Evolutionary conservation across 2,888 invertebrate genomes (phyloP), one percentile per base, ranked within the genome.

Genomic region (Cephus sareptanus): DNA sequence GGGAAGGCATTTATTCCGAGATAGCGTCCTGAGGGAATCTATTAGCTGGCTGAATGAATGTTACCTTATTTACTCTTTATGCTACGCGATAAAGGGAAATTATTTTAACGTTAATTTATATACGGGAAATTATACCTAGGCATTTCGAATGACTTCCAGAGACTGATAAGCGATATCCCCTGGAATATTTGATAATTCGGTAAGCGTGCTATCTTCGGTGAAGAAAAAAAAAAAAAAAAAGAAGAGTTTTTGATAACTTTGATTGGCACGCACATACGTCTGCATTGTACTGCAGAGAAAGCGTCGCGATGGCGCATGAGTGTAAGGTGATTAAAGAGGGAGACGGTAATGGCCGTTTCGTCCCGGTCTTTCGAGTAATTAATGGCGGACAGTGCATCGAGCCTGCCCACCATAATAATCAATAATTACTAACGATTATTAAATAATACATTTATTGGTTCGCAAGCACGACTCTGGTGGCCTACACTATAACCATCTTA

Each of bases 341-440:
- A 81, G 80, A 74, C 83, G 82, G 84, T 87, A 87, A 86, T 85
- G 86, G 87, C 84, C 81, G 80, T 88, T 87, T 86, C 84, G 85
- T 82, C 84, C 83, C 84, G 81, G 85, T 86, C 83, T 81, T 84
- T 80, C 81, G 74, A 82, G 84, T 87, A 89, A 88, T 90, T 87
- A 89, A 89, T 87, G 85, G 84, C 86, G 82, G 79, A 81, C 81
- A 83, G 81, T 82, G 78, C 79, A 82, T 75, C 83, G 80, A 79
- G 83, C 85, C 76, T 82, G 83, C 84, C 81, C 81, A 83, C 83
- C 84, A 81, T 87, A 89, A 88, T 89, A 87, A 90, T 89, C 85
- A 84, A 84, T 87, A 89, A 89, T 89, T 90, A 87, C 84, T 86
- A 83, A 83, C 81, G 82, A 87, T 89, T 88, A 90, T 89, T 90